These are phyloP conservation scores for Fratercula arctica DNA, from an alignment of 2,797 vertebrate genomes.

Conservation along the genomic window DNA sequence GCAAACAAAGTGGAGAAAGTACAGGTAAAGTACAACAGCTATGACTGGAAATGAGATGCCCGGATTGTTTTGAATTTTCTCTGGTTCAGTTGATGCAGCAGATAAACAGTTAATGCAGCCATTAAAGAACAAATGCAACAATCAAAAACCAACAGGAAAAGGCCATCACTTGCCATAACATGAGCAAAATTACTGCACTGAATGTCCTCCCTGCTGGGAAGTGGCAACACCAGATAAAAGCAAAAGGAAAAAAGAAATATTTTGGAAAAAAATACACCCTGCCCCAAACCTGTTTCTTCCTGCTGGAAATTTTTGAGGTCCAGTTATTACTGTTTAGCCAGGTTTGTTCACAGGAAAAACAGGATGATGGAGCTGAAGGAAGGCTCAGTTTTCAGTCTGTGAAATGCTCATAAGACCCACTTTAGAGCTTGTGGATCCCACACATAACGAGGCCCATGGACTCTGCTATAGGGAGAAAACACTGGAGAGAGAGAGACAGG, in stretches of 20 bases:
- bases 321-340: not conserved
- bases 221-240: constrained; percentile 22
- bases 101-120: constrained; percentile 19
- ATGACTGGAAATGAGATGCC: not conserved
- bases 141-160: constrained; percentile 53
- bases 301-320: constrained; percentile 38
- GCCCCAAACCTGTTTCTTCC: not conserved
- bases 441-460: accelerated
- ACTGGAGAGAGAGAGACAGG: not conserved
- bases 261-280: constrained; percentile 24
- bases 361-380: not conserved
- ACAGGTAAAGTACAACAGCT: not conserved
- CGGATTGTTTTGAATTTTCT: not conserved
- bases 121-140: not conserved
- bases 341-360: not conserved
- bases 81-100: not conserved
- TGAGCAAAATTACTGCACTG: not conserved
- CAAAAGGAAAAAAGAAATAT: constrained; percentile 8
- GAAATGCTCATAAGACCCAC: not conserved
- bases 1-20: not conserved
- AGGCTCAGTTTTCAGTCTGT: not conserved
- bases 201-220: not conserved
- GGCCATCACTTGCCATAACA: not conserved
- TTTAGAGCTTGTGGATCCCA: not conserved
- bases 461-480: not conserved